Percentiles rank a stretch among this genome's conserved stretches.
These are phyloP conservation scores for Dexiosoma caninum DNA, from an alignment of 2,888 invertebrate genomes.

Conservation along the genomic window DNA sequence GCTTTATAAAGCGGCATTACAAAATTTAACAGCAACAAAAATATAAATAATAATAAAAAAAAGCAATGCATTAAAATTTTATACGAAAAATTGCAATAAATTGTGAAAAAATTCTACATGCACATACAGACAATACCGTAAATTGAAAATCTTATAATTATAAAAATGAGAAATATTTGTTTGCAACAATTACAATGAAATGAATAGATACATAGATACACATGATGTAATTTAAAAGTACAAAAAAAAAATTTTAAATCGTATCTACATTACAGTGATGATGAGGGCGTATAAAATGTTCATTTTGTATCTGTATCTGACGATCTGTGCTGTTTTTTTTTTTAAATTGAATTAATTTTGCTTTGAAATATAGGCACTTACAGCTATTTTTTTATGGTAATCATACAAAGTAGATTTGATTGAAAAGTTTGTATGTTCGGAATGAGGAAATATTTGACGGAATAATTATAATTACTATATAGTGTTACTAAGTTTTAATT, in stretches of 20 bases:
- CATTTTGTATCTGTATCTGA: background rate
- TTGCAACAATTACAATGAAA: constrained; percentile 14
- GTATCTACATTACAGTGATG: background rate
- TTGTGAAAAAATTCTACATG: background rate
- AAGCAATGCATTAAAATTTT: constrained; percentile 32
- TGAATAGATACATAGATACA: background rate
- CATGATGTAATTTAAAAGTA: constrained; percentile 32
- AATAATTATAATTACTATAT: background rate
- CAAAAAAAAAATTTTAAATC: background rate
- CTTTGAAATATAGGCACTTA: background rate
- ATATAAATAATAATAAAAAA: too few relatives aligned
- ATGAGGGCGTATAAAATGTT: constrained; percentile 16
- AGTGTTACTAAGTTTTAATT: background rate
- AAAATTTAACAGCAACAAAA: constrained; percentile 17
- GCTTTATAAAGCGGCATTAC: constrained; percentile 42
- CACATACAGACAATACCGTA: background rate
- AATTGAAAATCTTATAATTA: constrained; percentile 23
- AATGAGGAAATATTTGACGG: background rate
- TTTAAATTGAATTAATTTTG: background rate
- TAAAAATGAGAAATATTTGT: constrained; percentile 8
- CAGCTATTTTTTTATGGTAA: background rate
- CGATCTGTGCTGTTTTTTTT: background rate
- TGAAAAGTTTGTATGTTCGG: background rate
- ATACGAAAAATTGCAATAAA: constrained; percentile 6
- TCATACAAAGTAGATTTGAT: background rate